Evolutionary conservation across 1,140 invertebrate species (phyloP), one percentile per base, ranked within the genome.

Genomic region (Octopus bimaculoides): DNA sequence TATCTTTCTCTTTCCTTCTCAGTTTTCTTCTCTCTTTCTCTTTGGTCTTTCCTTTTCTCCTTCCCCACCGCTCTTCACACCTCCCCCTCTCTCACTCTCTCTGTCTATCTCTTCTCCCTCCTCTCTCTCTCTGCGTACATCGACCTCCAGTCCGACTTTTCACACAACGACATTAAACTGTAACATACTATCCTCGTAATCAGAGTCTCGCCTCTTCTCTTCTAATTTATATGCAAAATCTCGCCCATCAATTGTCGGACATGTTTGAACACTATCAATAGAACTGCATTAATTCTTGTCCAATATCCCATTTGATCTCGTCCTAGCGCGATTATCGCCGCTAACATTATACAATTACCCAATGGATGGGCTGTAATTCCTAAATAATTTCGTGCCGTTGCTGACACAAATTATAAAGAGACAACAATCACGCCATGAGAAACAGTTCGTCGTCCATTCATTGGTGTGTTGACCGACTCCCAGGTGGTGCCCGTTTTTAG

Each of bases 401-500:
- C 66, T 71, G 66, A 71, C 66, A 71, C 56, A 71, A 71, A 71
- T 71, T 71, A 71, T 71, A 71, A 14, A 71, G 66, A n/a, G 66
- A 71, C 66, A 71, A 71, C 66, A 71, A 71, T 71, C 66, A 1
- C 0, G 17, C 17, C 8, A 9, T 12, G 9, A 17, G 56, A 17
- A 61, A 61, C 56, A 17, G 17, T 12, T 17, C 56, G 17, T 17
- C 56, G 26, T 17, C 56, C 14, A 71, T 71, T 71, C 66, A 71
- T 20, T 17, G 66, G 17, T 20, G 17, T 71, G 66, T 71, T 71
- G 66, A 71, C 66, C 6, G 66, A 12, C 66, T 71, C 66, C 66
- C 66, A 71, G 66, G 66, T 71, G 66, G 66, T 14, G 66, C 26
- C 66, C 56, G 66, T 71, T 71, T 14, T 5, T 14, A 6, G 17